Evolutionary conservation across 2,888 invertebrate species (phyloP).

Genomic region (Thumatha senex): DNA sequence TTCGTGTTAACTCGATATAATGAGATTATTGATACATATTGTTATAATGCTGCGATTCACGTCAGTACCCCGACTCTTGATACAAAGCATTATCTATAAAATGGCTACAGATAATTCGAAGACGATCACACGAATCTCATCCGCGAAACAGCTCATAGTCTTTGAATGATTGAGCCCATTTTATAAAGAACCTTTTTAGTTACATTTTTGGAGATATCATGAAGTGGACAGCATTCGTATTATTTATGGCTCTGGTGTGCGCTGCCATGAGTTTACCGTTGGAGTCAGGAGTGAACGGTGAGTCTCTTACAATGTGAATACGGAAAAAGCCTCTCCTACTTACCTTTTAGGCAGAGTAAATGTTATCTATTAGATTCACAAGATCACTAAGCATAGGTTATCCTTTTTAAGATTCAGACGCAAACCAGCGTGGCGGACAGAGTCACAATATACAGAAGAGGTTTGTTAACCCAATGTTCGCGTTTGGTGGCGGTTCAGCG

Average conservation of each 20-base stretch:
- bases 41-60: conserved; percentile 41
- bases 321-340: not conserved
- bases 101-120: conserved; percentile 6
- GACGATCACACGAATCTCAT: conserved; percentile 4
- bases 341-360: not conserved
- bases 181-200: too few relatives aligned
- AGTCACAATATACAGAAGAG: conserved; percentile 52
- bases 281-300: conserved; percentile 41
- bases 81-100: conserved; percentile 29
- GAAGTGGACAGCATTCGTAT: conserved; percentile 32
- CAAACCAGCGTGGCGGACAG: conserved; percentile 5
- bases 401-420: conserved; percentile 11
- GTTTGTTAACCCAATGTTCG: conserved; percentile 59
- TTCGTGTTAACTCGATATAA: conserved; percentile 34
- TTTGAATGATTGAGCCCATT: not conserved
- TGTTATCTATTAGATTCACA: not conserved
- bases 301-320: conserved; percentile 4
- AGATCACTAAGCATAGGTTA: not conserved
- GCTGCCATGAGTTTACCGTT: conserved; percentile 47
- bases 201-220: conserved; percentile 16
- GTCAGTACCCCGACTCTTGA: conserved; percentile 28
- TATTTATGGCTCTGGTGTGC: conserved; percentile 39
- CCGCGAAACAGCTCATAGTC: conserved; percentile 3
- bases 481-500: conserved; percentile 44
- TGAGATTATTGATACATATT: conserved; percentile 42